Percentiles rank a stretch among this genome's conserved stretches.
Conservation (phyloP, 2,888 invertebrate genomes). For the Bugulina stolonifera region DNA sequence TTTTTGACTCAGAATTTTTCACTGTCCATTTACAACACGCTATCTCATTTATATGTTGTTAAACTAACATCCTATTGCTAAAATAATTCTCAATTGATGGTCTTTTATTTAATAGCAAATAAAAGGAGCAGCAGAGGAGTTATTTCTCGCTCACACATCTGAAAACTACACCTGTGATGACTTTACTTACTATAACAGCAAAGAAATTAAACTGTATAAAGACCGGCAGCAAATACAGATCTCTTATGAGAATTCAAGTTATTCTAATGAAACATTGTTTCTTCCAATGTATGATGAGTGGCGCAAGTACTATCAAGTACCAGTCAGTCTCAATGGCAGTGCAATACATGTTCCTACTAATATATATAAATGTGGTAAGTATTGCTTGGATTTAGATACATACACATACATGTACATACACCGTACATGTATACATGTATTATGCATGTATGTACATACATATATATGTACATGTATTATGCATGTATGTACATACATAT, state of each 20-base stretch:
- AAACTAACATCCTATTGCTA: no score
- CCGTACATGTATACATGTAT: no score
- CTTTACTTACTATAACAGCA: conserved; percentile 5
- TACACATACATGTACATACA: no score
- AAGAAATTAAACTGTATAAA: not conserved
- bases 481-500: no score
- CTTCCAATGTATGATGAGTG: not conserved
- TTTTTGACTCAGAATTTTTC: no score
- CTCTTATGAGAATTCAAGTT: not conserved
- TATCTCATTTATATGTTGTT: no score
- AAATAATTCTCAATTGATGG: no score
- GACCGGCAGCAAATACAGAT: not conserved
- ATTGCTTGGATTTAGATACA: no score
- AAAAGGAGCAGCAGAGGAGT: not conserved
- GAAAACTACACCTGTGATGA: conserved; percentile 16
- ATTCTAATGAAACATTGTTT: not conserved
- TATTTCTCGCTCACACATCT: not conserved
- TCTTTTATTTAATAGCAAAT: conserved; percentile 9
- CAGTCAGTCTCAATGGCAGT: conserved; percentile 63
- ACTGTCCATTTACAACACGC: no score
- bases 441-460: no score
- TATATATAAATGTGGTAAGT: conserved; percentile 71
- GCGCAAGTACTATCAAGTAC: conserved; percentile 67
- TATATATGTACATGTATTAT: no score
- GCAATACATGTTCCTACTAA: conserved; percentile 91